Evolutionary conservation across 2,797 vertebrate genomes (phyloP), one percentile per base, ranked within the genome.

Genomic region (Valencia hispanica): DNA sequence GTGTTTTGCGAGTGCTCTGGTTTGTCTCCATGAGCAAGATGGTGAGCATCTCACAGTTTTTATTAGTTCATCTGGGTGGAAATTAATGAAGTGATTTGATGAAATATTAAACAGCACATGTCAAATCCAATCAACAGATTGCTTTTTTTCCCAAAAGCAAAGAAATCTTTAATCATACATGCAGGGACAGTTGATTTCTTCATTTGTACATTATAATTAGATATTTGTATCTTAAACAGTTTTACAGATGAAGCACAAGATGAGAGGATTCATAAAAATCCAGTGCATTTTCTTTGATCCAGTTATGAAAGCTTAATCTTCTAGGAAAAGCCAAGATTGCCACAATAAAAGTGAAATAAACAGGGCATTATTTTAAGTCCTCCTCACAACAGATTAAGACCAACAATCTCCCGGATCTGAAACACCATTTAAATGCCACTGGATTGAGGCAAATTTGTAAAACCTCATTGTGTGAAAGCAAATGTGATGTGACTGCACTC

Each of bases 101-200:
- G 53, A 80, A 84, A 78, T 70, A 74, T 73, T 73, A n/a, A 61
- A 53, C 45, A 72, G 68, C 1, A 51, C 25, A 2, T 48, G 10
- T 70, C 43, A 72, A 83, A 82, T 41, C 55, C 34, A 82, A 85
- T 73, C 78, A 36, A 66, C 45, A 36, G 43, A 65, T 48, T 48
- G 20, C 27, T 47, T 73, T 39, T 51, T 11, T 65, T 66, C 17
- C n/a, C 70, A 32, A 53, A 55, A 50, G 78, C 69, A 36, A 68
- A 84, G 32, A 82, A 88, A 79, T 85, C 79, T 77, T 73, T 59
- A 59, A 17, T 30, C 36, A 59, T 32, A n/a, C 39, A 72, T 11
- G 53, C 51, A 27, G 25, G 39, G 53, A 59, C 47, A 25, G 69
- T 70, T 51, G 18, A 32, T 70, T 70, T 70, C 68, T 70, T 48